phyloP scores from a whole-genome alignment of 2,113 vertebrate genomes.

The Heliornis fulica region DNA sequence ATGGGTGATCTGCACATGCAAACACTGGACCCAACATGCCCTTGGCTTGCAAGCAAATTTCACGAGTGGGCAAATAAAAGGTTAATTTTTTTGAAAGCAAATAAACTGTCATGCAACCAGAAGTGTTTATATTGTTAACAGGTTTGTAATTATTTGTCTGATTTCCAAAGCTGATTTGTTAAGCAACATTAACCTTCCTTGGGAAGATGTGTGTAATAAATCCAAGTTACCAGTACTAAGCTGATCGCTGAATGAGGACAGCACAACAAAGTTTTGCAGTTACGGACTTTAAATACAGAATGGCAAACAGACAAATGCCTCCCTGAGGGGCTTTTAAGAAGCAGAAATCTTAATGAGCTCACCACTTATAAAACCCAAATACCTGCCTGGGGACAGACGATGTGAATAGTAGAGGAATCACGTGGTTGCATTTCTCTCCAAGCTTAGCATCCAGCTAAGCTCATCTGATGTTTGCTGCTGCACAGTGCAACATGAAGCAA shows the following conservation, averaged over 20 bases:
- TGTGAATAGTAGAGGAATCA: conserved; percentile 24
- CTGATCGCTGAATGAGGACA: background rate
- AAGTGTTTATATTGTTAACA: background rate
- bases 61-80: background rate
- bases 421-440: background rate
- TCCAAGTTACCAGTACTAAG: background rate
- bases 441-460: background rate
- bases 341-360: conserved; percentile 57
- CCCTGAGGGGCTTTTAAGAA: conserved; percentile 57
- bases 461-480: background rate
- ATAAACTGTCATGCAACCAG: background rate
- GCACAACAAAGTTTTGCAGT: background rate
- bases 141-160: background rate
- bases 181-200: background rate
- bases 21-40: fast-evolving
- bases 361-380: conserved; percentile 63
- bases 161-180: background rate
- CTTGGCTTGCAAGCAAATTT: background rate
- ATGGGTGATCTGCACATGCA: background rate
- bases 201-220: background rate
- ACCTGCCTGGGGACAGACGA: conserved; percentile 46
- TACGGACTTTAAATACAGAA: conserved; percentile 38
- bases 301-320: conserved; percentile 24
- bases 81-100: background rate
- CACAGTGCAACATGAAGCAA: background rate